These are phyloP conservation scores for Nothura maculosa DNA, from an alignment of 2,797 vertebrate species.

Conservation along the genomic window DNA sequence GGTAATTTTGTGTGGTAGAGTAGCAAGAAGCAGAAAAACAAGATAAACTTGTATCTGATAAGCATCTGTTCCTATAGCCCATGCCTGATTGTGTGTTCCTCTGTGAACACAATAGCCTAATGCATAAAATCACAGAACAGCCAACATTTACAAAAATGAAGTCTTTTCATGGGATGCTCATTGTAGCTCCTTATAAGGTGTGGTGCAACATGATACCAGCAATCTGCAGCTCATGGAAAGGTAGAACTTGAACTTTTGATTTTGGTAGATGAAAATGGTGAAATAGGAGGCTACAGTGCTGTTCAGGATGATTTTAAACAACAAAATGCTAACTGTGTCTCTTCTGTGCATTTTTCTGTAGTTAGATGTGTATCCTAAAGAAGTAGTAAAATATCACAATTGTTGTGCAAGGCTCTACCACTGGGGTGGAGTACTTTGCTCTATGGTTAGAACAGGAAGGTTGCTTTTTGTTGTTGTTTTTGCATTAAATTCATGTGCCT, in stretches of 20 bases:
- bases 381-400: not conserved
- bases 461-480: not conserved
- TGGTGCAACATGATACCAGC: not conserved
- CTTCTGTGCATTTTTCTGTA: not conserved
- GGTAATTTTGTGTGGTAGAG: not conserved
- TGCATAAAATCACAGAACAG: slow-evolving; percentile 30
- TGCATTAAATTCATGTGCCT: not conserved
- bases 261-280: not conserved
- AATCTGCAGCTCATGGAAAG: not conserved
- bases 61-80: not conserved
- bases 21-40: slow-evolving; percentile 53
- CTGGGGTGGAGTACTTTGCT: not conserved
- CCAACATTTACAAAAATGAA: not conserved
- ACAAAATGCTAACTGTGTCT: not conserved
- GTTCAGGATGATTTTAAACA: not conserved
- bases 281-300: not conserved
- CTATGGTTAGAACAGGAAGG: not conserved
- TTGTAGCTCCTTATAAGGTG: not conserved
- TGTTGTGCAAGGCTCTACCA: not conserved
- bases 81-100: not conserved
- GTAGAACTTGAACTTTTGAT: not conserved
- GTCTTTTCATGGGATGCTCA: not conserved
- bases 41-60: slow-evolving; percentile 66
- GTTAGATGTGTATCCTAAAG: not conserved
- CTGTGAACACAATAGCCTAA: slow-evolving; percentile 25